A percentile compares a stretch with the other conserved stretches of the same genome.
Evolutionary conservation across 2,888 invertebrate genomes (phyloP).

Genomic region (Rutpela maculata): DNA sequence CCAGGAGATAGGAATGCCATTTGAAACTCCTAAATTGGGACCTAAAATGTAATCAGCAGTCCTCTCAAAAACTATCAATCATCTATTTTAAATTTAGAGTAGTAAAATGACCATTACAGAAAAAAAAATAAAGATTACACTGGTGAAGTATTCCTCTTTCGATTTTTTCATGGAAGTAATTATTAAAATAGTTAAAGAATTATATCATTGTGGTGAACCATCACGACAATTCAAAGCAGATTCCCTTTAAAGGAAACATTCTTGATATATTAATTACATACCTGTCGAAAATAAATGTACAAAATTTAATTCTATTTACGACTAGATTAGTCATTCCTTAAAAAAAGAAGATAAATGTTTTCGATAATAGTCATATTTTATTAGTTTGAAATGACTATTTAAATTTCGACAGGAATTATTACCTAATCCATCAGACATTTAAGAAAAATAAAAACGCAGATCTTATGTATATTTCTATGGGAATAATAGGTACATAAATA

Average conservation of each 20-base stretch:
- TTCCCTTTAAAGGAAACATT: conserved; percentile 7
- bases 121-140: no score
- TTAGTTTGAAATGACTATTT: neutral
- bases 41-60: no score
- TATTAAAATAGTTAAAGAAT: neutral
- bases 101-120: no score
- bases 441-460: neutral
- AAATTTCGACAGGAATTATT: neutral
- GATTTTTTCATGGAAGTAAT: no score
- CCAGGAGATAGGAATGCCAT: no score
- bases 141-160: no score
- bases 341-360: neutral
- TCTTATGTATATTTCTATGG: neutral
- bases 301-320: neutral
- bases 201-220: neutral
- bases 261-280: neutral
- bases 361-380: neutral
- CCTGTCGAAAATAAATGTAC: neutral
- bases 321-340: neutral
- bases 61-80: no score
- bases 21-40: no score
- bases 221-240: neutral
- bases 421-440: neutral
- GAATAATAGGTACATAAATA: neutral
- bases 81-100: no score